Evolutionary conservation across 2,113 vertebrate genomes (phyloP).

Genomic region (Sigmodon hispidus): DNA sequence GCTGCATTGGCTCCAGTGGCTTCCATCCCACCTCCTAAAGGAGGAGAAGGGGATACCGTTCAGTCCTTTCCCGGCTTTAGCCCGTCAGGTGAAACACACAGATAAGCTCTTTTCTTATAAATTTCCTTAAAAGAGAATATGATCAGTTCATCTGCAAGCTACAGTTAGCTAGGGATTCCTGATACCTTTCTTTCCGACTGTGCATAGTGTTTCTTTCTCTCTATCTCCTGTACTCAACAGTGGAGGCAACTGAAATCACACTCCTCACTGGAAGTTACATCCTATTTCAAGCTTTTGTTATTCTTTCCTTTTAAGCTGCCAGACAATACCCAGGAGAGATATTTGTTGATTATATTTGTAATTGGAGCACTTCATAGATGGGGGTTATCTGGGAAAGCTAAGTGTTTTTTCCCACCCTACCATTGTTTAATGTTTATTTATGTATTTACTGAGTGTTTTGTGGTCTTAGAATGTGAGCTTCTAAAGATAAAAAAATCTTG

Average conservation of each 20-base stretch:
- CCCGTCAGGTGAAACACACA: constrained; percentile 35
- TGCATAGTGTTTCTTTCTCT: background rate
- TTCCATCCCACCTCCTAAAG: background rate
- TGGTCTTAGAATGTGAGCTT: constrained; percentile 23
- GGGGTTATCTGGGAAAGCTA: background rate
- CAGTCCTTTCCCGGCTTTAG: background rate
- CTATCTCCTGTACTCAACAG: background rate
- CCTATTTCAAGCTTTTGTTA: constrained; percentile 38
- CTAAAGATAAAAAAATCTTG: constrained; percentile 31
- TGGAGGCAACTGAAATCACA: constrained; percentile 66
- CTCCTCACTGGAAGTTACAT: background rate
- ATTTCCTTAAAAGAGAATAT: constrained; percentile 11
- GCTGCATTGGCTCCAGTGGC: background rate
- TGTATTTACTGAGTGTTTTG: constrained; percentile 36
- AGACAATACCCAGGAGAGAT: constrained; percentile 2
- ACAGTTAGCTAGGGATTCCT: constrained; percentile 42
- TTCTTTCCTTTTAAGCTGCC: constrained; percentile 13
- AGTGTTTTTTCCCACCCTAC: background rate
- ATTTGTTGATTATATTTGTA: constrained; percentile 22
- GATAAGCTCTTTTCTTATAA: constrained; percentile 7
- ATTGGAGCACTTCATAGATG: constrained; percentile 34
- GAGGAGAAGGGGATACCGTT: background rate
- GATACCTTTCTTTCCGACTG: constrained; percentile 49
- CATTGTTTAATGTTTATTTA: constrained; percentile 36
- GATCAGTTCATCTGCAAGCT: constrained; percentile 33